Evolutionary conservation across 2,797 vertebrate genomes (phyloP).

Genomic region (Xyrichtys novacula): DNA sequence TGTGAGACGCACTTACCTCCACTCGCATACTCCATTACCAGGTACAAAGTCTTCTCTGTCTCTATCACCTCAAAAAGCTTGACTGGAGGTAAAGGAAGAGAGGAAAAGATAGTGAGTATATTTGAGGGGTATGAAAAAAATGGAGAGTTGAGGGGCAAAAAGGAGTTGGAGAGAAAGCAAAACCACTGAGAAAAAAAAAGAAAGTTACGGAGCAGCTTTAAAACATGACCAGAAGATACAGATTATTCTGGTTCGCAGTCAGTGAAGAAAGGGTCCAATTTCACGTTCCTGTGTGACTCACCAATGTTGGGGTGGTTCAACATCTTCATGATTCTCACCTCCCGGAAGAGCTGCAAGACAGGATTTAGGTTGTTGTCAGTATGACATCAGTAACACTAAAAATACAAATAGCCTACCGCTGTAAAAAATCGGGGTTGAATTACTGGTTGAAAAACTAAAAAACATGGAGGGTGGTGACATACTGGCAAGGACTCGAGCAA

Average conservation of each 20-base stretch:
- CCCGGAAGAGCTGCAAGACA: conserved; percentile 90
- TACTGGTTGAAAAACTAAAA: background rate
- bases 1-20: conserved; percentile 81
- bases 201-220: conserved; percentile 8
- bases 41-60: conserved; percentile 95
- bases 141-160: background rate
- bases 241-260: background rate
- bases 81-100: conserved; percentile 79
- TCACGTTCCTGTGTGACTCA: conserved; percentile 78
- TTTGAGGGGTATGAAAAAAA: background rate
- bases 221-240: conserved; percentile 14
- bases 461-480: background rate
- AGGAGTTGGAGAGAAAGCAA: conserved; percentile 12
- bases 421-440: too few species aligned
- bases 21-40: conserved; percentile 98
- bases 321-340: conserved; percentile 98
- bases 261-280: conserved; percentile 8
- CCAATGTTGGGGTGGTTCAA: conserved; percentile 97
- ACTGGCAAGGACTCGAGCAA: background rate
- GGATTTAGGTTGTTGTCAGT: background rate
- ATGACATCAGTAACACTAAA: too few species aligned
- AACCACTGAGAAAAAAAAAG: conserved; percentile 8
- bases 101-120: conserved; percentile 8
- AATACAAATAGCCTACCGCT: too few species aligned
- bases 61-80: conserved; percentile 98